These are phyloP conservation scores for Zaprionus ornatus DNA, from an alignment of 1,140 invertebrate species.

Conservation along the genomic window DNA sequence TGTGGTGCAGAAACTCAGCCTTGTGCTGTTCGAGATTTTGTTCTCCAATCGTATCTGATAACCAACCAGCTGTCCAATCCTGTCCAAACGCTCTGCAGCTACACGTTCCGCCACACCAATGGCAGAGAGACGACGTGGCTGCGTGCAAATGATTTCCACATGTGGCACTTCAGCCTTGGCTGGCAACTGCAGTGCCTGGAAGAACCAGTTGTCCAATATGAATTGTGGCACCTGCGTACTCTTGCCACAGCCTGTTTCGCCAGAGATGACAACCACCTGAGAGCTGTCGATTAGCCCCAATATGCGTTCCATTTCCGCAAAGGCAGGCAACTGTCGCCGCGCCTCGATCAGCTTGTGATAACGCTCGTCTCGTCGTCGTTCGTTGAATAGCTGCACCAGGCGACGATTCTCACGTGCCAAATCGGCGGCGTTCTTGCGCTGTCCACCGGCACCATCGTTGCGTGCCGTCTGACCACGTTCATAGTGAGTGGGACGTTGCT, in stretches of 20 bases:
- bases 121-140: conserved; percentile 96
- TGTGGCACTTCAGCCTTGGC: conserved; percentile 58
- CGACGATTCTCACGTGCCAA: conserved; percentile 86
- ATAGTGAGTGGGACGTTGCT: conserved; percentile 85
- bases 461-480: conserved; percentile 84
- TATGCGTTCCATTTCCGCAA: conserved; percentile 87
- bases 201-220: conserved; percentile 91
- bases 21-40: conserved; percentile 90
- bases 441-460: conserved; percentile 83
- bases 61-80: conserved; percentile 91
- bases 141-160: conserved; percentile 92
- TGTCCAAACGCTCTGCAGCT: conserved; percentile 92
- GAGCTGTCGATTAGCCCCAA: conserved; percentile 87
- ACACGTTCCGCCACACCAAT: conserved; percentile 96
- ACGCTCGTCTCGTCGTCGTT: conserved; percentile 85
- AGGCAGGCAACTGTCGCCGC: conserved; percentile 88
- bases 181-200: conserved; percentile 41
- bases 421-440: conserved; percentile 84
- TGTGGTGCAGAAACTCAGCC: conserved; percentile 95
- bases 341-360: conserved; percentile 87
- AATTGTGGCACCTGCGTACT: conserved; percentile 96
- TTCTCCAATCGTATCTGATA: conserved; percentile 93
- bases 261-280: conserved; percentile 91
- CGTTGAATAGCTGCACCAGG: conserved; percentile 86
- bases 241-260: conserved; percentile 95